phyloP scores from a whole-genome alignment of 2,888 invertebrate genomes.

The Thymelicus lineola region DNA sequence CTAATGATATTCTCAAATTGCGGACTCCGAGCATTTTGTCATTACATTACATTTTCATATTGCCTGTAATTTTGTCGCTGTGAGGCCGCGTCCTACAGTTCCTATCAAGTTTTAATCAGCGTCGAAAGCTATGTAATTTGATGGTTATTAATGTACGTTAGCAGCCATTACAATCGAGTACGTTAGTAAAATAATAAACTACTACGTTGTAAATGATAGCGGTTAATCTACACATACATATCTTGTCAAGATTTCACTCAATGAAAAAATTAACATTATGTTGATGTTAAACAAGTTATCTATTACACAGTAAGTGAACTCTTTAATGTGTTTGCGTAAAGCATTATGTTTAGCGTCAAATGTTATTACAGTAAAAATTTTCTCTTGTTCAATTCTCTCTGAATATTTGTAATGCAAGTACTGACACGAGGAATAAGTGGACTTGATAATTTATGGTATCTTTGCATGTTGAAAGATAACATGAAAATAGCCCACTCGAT shows the following conservation, averaged over 20 bases:
- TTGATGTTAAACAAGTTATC: not conserved
- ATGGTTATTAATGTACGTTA: constrained; percentile 15
- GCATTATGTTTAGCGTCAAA: too few relatives aligned
- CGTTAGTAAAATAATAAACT: constrained; percentile 1
- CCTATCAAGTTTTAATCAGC: constrained; percentile 37
- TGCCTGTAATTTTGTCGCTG: constrained; percentile 38
- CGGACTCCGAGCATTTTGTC: constrained; percentile 32
- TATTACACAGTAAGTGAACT: too few relatives aligned
- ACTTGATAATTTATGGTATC: too few relatives aligned
- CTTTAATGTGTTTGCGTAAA: too few relatives aligned
- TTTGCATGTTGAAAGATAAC: too few relatives aligned
- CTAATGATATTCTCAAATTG: constrained; percentile 38
- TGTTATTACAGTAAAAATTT: too few relatives aligned
- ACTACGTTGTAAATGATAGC: not conserved
- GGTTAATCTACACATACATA: not conserved
- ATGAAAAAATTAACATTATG: not conserved
- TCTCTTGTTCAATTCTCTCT: too few relatives aligned
- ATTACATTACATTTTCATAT: constrained; percentile 37
- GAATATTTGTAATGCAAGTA: too few relatives aligned
- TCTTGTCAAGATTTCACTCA: constrained; percentile 6
- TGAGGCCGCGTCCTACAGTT: constrained; percentile 29
- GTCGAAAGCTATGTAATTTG: constrained; percentile 34
- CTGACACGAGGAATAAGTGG: too few relatives aligned
- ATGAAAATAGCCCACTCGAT: too few relatives aligned
- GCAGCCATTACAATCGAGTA: constrained; percentile 5